A percentile compares a stretch with the other conserved stretches of the same genome.
Conservation (phyloP, 2,888 invertebrate genomes). For the Polyommatus iphigenia region DNA sequence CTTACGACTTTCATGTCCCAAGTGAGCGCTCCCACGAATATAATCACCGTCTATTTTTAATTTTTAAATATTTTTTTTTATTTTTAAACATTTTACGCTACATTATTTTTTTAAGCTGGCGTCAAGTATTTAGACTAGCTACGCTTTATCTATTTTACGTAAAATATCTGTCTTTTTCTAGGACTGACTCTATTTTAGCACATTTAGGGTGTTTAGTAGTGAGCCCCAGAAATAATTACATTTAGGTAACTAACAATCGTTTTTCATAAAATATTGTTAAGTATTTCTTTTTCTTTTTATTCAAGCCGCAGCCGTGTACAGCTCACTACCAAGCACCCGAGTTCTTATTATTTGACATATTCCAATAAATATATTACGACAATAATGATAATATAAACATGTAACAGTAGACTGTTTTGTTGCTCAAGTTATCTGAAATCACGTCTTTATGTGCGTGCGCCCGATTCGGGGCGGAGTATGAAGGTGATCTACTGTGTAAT, state of each 20-base stretch:
- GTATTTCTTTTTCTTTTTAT: neutral
- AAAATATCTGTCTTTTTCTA: constrained; percentile 18
- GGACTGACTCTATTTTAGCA: constrained; percentile 19
- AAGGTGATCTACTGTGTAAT: neutral
- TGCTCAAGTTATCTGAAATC: neutral
- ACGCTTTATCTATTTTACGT: constrained; percentile 37
- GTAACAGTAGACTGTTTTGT: neutral
- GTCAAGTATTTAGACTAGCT: constrained; percentile 55
- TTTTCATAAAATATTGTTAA: neutral
- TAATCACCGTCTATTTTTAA: constrained; percentile 41
- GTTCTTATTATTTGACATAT: neutral
- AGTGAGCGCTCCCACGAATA: constrained; percentile 42
- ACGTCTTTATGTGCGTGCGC: neutral
- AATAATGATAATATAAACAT: too few species aligned
- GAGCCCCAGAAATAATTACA: neutral
- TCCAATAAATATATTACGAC: neutral
- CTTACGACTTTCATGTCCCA: neutral
- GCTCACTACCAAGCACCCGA: neutral
- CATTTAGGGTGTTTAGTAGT: constrained; percentile 13
- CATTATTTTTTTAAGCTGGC: constrained; percentile 41
- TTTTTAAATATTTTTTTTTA: constrained; percentile 33
- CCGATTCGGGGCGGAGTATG: neutral
- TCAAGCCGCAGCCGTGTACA: neutral
- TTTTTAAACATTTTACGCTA: constrained; percentile 32
- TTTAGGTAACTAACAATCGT: neutral